Evolutionary conservation across 2,888 invertebrate genomes (phyloP).

Genomic region (Synergus gifuensis): DNA sequence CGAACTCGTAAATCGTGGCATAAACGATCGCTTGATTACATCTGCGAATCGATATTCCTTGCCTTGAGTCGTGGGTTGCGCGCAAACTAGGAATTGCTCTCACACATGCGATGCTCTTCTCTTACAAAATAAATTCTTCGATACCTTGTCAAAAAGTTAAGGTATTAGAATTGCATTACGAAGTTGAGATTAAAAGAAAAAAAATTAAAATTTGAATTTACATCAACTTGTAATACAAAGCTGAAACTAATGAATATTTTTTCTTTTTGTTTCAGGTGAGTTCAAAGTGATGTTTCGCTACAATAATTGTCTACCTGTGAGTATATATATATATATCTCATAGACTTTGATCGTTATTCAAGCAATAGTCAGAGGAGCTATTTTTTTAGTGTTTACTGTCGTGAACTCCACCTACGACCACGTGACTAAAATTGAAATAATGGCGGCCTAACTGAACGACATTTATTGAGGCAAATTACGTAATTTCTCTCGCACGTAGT

Average conservation of each 20-base stretch:
- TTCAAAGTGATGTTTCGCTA: background rate
- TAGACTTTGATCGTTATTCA: background rate
- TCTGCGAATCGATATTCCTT: slow-evolving; percentile 55
- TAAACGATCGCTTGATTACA: slow-evolving; percentile 56
- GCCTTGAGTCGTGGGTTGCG: slow-evolving; percentile 6
- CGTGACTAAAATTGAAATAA: slow-evolving; percentile 29
- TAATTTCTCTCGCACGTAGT: slow-evolving; percentile 36
- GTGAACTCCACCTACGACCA: slow-evolving; percentile 18
- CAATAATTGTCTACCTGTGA: slow-evolving; percentile 3
- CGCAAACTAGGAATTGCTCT: background rate
- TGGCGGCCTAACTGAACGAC: slow-evolving; percentile 22
- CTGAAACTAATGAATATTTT: too few species aligned
- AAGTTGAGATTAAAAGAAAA: background rate
- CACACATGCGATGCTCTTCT: background rate
- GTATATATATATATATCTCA: background rate
- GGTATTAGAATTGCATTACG: background rate
- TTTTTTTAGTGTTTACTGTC: slow-evolving; percentile 14
- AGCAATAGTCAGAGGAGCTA: background rate
- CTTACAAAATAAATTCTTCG: background rate
- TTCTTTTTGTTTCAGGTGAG: slow-evolving; percentile 17
- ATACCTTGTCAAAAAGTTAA: background rate
- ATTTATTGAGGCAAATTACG: slow-evolving; percentile 31
- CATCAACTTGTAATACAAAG: background rate
- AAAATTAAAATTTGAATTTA: background rate
- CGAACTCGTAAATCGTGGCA: slow-evolving; percentile 56